Evolutionary conservation across 2,888 invertebrate genomes (phyloP).

Genomic region (Gryllus longicercus): DNA sequence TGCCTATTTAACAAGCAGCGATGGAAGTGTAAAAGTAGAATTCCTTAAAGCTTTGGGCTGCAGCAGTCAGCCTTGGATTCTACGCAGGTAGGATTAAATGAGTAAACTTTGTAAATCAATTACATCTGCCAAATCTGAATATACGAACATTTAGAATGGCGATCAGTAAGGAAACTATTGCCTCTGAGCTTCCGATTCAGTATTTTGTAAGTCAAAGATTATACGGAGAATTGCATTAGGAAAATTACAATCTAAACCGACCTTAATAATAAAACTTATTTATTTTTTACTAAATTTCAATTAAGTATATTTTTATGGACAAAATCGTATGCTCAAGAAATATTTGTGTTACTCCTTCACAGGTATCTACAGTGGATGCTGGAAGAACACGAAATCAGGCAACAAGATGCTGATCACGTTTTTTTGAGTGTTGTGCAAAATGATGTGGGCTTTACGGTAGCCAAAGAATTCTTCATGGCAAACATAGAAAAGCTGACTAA

Average conservation of each 20-base stretch:
- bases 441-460: conserved; percentile 65
- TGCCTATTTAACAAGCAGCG: conserved; percentile 61
- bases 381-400: conserved; percentile 61
- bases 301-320: not conserved
- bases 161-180: too few species aligned
- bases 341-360: not conserved
- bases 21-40: conserved; percentile 63
- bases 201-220: not conserved
- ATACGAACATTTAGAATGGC: too few species aligned
- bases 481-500: conserved; percentile 60
- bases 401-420: conserved; percentile 64
- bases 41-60: conserved; percentile 64
- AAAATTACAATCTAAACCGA: not conserved
- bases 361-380: conserved; percentile 67
- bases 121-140: too few species aligned
- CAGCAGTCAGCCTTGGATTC: conserved; percentile 43
- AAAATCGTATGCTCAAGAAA: too few species aligned
- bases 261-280: not conserved
- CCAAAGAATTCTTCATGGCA: conserved; percentile 65
- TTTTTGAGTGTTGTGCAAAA: conserved; percentile 61
- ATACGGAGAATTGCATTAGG: not conserved
- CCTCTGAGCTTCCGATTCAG: not conserved
- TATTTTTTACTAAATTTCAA: not conserved
- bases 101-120: too few species aligned
- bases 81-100: conserved; percentile 51